Percentiles rank a stretch among this genome's conserved stretches.
phyloP scores from a whole-genome alignment of 2,797 vertebrate species.

The Gallinago solitaria region DNA sequence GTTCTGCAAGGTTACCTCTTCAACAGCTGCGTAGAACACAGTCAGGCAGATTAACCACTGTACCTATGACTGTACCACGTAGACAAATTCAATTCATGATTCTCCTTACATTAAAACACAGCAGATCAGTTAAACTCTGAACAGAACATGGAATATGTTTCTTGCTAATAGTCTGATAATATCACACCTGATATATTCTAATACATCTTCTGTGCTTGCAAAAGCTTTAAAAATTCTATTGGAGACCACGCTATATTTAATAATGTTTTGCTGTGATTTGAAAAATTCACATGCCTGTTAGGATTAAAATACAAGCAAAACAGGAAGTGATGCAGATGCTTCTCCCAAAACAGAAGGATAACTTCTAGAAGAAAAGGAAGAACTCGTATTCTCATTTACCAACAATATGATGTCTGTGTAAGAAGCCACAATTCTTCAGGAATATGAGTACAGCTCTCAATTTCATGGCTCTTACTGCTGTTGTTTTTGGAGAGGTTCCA shows the following conservation, averaged over 20 bases:
- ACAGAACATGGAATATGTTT: not conserved
- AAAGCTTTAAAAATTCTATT: not conserved
- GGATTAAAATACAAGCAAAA: not conserved
- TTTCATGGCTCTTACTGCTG: not conserved
- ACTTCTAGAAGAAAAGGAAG: not conserved
- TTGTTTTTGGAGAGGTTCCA: not conserved
- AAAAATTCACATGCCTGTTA: not conserved
- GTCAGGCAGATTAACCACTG: not conserved
- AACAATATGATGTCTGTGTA: not conserved
- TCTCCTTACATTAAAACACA: not conserved
- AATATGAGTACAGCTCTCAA: not conserved
- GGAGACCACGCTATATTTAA: not conserved
- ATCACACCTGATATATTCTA: not conserved
- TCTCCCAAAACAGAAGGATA: not conserved
- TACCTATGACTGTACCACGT: fast-evolving
- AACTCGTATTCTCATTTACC: not conserved
- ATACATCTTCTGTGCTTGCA: not conserved
- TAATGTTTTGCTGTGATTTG: not conserved
- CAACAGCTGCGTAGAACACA: not conserved
- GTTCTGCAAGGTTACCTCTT: not conserved
- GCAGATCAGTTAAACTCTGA: not conserved
- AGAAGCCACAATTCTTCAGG: not conserved
- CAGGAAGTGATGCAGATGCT: not conserved
- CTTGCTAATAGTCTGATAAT: not conserved
- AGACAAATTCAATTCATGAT: not conserved